Conservation (phyloP, 2,797 vertebrate species). For the Champsocephalus esox region DNA sequence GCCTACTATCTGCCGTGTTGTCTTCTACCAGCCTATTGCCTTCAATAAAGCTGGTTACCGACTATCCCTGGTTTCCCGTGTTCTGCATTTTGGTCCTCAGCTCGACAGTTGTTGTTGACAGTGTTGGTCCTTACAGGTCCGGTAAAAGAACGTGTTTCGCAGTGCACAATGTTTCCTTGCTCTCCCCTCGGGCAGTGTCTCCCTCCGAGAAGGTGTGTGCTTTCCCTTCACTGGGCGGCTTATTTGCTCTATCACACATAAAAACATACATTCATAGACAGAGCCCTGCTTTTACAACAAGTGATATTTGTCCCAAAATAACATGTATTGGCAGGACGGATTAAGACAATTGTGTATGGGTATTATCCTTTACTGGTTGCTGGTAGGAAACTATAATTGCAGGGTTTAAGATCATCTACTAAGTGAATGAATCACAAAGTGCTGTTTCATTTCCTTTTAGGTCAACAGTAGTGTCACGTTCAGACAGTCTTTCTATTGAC, state of each 20-base stretch:
- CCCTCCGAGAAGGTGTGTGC: not conserved
- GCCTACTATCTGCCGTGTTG: no score
- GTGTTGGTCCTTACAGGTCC: not conserved
- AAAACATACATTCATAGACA: conserved; percentile 16
- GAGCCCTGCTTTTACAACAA: not conserved
- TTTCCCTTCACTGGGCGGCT: conserved; percentile 7
- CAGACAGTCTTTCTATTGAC: conserved; percentile 11
- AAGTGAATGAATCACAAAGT: not conserved
- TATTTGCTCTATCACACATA: conserved; percentile 21
- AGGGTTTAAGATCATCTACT: conserved; percentile 3
- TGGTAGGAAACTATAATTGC: conserved; percentile 27
- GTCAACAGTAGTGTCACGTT: not conserved
- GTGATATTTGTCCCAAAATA: conserved; percentile 21
- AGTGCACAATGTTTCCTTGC: conserved; percentile 25
- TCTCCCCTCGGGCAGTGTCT: not conserved
- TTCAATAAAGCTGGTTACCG: no score
- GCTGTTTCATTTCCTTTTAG: conserved; percentile 23
- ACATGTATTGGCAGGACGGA: not conserved
- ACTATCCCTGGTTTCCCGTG: no score
- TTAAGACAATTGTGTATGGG: conserved; percentile 3
- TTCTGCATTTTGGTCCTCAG: no score
- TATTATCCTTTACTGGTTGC: conserved; percentile 5
- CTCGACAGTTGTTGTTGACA: not conserved
- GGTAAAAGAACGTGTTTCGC: not conserved
- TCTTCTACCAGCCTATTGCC: no score